Percentiles rank a stretch among this genome's conserved stretches.
phyloP scores from a whole-genome alignment of 2,888 invertebrate species.

The Drosophila mercatorum region DNA sequence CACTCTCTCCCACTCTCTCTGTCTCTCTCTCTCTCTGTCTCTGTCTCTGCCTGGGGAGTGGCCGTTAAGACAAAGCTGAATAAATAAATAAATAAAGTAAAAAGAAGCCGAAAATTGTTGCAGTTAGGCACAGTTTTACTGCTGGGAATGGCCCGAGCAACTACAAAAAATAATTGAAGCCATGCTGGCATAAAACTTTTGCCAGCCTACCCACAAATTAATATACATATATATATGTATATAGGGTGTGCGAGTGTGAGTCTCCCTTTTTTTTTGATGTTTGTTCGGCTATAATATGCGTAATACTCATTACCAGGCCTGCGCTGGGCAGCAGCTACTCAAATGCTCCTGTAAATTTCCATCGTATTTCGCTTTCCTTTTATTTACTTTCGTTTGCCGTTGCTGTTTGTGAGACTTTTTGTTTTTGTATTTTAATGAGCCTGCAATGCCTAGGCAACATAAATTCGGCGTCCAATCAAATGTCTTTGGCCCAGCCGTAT shows the following conservation, averaged over 20 bases:
- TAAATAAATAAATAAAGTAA: slow-evolving; percentile 47
- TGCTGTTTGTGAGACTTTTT: background rate
- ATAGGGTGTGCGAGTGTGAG: background rate
- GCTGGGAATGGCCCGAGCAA: slow-evolving; percentile 34
- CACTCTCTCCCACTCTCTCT: background rate
- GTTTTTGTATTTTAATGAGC: slow-evolving; percentile 45
- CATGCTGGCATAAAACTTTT: slow-evolving; percentile 60
- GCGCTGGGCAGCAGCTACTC: slow-evolving; percentile 14
- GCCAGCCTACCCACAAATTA: slow-evolving; percentile 26
- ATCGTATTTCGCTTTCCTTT: slow-evolving; percentile 5
- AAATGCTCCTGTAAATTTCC: slow-evolving; percentile 16
- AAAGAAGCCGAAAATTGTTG: slow-evolving; percentile 45
- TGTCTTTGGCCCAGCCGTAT: slow-evolving; percentile 13
- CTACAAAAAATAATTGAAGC: slow-evolving; percentile 65
- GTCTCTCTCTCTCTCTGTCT: background rate
- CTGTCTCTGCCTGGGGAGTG: slow-evolving; percentile 29
- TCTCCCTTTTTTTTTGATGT: slow-evolving; percentile 22
- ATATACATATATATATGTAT: slow-evolving; percentile 4
- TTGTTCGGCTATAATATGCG: slow-evolving; percentile 33
- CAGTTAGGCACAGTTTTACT: slow-evolving; percentile 38
- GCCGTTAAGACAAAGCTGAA: slow-evolving; percentile 35
- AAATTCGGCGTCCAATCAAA: slow-evolving; percentile 13
- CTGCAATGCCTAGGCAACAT: slow-evolving; percentile 38
- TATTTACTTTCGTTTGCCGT: background rate
- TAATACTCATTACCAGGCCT: slow-evolving; percentile 32